A percentile compares a stretch with the other conserved stretches of the same genome.
Evolutionary conservation across 2,797 vertebrate species (phyloP).

Genomic region (Peromyscus eremicus): DNA sequence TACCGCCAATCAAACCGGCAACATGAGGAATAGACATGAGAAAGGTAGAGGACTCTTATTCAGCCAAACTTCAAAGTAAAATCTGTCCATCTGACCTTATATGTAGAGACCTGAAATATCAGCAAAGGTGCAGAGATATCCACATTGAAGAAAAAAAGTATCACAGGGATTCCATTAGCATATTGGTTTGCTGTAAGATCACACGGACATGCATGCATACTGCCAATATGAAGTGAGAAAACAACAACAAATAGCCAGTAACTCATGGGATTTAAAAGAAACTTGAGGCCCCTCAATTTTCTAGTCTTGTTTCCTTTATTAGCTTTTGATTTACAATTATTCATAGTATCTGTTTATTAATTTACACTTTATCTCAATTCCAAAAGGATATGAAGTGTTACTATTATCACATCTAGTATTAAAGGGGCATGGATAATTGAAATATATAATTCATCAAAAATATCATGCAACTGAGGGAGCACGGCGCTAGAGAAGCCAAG

Average conservation of each 20-base stretch:
- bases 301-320: slow-evolving; percentile 49
- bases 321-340: slow-evolving; percentile 57
- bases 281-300: slow-evolving; percentile 34
- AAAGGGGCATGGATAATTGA: slow-evolving; percentile 56
- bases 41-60: neutral
- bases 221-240: neutral
- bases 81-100: neutral
- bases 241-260: neutral
- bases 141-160: neutral
- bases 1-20: neutral
- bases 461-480: slow-evolving; percentile 6
- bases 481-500: neutral
- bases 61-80: neutral
- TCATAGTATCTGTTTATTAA: slow-evolving; percentile 67
- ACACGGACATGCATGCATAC: neutral
- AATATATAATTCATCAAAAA: slow-evolving; percentile 49
- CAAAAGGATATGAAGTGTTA: slow-evolving; percentile 48
- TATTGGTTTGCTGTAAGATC: neutral
- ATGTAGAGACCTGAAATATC: neutral
- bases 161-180: neutral
- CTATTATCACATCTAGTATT: slow-evolving; percentile 24
- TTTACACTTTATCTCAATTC: slow-evolving; percentile 53
- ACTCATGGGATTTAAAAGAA: neutral
- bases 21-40: neutral
- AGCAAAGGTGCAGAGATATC: neutral